Evolutionary conservation across 2,797 vertebrate species (phyloP).

Genomic region (Molossus alvarezi): DNA sequence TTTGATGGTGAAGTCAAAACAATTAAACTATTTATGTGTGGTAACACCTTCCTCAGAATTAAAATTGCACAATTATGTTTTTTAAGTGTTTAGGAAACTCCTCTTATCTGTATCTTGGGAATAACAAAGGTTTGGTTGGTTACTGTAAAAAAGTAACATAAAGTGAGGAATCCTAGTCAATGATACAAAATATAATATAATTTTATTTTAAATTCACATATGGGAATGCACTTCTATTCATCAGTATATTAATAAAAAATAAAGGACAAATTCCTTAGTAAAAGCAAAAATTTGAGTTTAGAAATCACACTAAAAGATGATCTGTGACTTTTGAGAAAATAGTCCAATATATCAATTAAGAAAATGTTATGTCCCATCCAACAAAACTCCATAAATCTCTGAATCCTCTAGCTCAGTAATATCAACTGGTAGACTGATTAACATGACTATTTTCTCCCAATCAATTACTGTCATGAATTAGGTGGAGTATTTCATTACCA

Average conservation of each 20-base stretch:
- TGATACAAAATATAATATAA: not conserved
- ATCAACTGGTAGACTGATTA: not conserved
- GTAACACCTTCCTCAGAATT: not conserved
- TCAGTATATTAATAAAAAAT: slow-evolving; percentile 21
- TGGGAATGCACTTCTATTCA: not conserved
- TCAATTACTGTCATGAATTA: not conserved
- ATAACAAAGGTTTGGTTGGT: not conserved
- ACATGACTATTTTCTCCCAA: not conserved
- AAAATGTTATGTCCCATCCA: not conserved
- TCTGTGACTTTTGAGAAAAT: not conserved
- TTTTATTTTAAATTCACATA: slow-evolving; percentile 36
- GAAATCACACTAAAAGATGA: not conserved
- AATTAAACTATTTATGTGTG: not conserved
- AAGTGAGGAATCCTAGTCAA: not conserved
- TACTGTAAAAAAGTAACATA: not conserved
- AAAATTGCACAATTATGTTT: not conserved
- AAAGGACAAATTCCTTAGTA: not conserved
- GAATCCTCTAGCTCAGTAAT: not conserved
- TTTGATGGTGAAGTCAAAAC: not conserved
- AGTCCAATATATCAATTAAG: not conserved
- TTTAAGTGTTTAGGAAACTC: not conserved
- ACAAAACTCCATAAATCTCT: not conserved
- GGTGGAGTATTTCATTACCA: not conserved
- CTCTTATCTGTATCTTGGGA: not conserved
- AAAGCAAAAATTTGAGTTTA: not conserved